Base-by-base conservation (phyloP, 2,797 vertebrate genomes). In the Anguilla anguilla region DNA sequence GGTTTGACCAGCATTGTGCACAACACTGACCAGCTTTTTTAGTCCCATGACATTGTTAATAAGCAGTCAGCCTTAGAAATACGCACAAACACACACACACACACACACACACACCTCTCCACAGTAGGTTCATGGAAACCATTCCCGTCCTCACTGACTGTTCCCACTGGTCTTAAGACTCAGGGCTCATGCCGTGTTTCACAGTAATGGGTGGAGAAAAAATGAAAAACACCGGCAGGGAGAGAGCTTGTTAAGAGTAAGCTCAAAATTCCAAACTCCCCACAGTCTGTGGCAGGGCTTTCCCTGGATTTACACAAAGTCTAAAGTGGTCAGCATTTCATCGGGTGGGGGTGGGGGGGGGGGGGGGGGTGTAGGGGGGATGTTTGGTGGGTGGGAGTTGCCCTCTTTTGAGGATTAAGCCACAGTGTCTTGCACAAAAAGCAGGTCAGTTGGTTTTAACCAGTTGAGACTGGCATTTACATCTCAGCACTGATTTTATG, bases 21-120 rank as follows among this genome's bases (percentile, higher is more conserved):
- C 43, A 81, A 25, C 77, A 49, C 77, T 81, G 64, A 67, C 25
- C 19, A 67, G 64, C 77, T 69, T 69, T 49, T 81, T 81, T 43
- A 49, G 35, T 81, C 77, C 39, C 17, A 22, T 81, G 77, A 81
- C 39, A 81, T 46, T 81, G 19, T 22, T 81, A 22, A 25, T 22
- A 46, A 46, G 17, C 77, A 49, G 19, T 22, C 43, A 22, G 2
- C 77, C 19, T 9, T 81, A 81, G 17, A 81, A 28, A 28, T 46
- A 51, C 35, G 1, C 49, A 17, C 84, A 35, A 51, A 81, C 72
- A n/a, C 83, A 43, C 82, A 28, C 83, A 69, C 35, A 77, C 74
- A 72, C 55, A 59, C 53, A 69, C 69, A 85, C n/a, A 61, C 19
- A 39, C 22, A 51, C 51, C 67, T 22, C 22, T 35, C 6, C 64